A percentile compares a stretch with the other conserved stretches of the same genome.
Conservation (phyloP, 2,888 invertebrate species). For the Drosophila gaucha region DNA sequence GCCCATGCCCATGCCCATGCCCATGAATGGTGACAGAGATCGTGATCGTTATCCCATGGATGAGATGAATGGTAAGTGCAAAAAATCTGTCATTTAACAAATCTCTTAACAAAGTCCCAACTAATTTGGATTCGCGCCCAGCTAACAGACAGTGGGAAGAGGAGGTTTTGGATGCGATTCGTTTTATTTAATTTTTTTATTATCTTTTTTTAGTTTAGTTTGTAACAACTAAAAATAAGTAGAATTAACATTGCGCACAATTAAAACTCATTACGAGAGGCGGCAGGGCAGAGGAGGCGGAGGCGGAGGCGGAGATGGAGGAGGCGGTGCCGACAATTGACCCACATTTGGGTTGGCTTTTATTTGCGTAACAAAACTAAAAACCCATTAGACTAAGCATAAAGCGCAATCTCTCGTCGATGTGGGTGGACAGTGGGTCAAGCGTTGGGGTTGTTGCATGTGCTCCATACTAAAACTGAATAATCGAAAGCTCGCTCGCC, state of each 20-base stretch:
- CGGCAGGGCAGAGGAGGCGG: conserved; percentile 1
- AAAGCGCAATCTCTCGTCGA: conserved; percentile 56
- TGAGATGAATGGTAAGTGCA: conserved; percentile 74
- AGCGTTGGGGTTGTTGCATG: conserved; percentile 34
- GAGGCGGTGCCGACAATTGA: conserved; percentile 57
- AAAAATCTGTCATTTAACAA: neutral
- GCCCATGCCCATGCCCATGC: conserved; percentile 45
- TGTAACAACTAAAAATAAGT: conserved; percentile 41
- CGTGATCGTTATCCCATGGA: conserved; percentile 66
- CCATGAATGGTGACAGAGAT: conserved; percentile 44
- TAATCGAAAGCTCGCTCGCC: conserved; percentile 36
- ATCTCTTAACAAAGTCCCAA: conserved; percentile 29
- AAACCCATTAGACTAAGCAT: conserved; percentile 69
- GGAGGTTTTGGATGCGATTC: conserved; percentile 24
- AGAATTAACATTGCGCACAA: conserved; percentile 66
- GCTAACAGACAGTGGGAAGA: conserved; percentile 33
- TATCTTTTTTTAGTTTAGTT: conserved; percentile 13
- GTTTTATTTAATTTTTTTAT: conserved; percentile 5
- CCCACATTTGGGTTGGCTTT: conserved; percentile 70
- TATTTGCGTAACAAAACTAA: conserved; percentile 76
- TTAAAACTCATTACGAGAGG: conserved; percentile 69
- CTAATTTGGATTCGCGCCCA: conserved; percentile 63
- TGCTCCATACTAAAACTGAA: conserved; percentile 25
- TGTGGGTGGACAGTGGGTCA: conserved; percentile 38
- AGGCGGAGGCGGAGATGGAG: neutral